A percentile compares a stretch with the other conserved stretches of the same genome.
phyloP scores from a whole-genome alignment of 92 coral and sea anemone species.

The Porites lobata region DNA sequence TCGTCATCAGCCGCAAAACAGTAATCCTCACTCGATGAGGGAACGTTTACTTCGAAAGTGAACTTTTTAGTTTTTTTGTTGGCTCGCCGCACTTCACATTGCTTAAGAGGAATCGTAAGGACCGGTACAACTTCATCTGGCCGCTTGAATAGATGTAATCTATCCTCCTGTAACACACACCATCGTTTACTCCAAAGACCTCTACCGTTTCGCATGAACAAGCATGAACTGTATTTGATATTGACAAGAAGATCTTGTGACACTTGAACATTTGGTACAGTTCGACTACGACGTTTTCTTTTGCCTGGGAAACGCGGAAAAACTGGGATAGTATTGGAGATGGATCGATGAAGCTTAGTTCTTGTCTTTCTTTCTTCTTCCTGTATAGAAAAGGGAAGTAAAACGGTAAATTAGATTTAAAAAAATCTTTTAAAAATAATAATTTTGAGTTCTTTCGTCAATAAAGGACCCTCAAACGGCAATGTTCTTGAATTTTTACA shows the following conservation, averaged over 20 bases:
- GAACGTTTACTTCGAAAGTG: constrained; percentile 81
- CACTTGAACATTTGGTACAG: constrained; percentile 75
- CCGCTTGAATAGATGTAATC: constrained; percentile 73
- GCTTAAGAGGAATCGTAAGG: constrained; percentile 58
- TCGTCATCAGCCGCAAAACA: constrained; percentile 92
- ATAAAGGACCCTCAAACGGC: neutral
- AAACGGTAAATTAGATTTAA: neutral
- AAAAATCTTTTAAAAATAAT: neutral
- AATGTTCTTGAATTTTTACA: neutral
- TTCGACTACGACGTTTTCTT: constrained; percentile 74
- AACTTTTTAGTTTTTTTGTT: constrained; percentile 81
- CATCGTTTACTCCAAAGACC: constrained; percentile 93
- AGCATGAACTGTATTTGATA: constrained; percentile 82
- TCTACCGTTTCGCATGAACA: constrained; percentile 75
- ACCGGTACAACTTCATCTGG: constrained; percentile 76
- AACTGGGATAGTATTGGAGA: constrained; percentile 77
- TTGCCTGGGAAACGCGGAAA: constrained; percentile 39
- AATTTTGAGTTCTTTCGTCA: neutral
- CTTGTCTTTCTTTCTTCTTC: constrained; percentile 58
- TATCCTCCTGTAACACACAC: constrained; percentile 87
- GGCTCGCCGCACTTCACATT: constrained; percentile 78
- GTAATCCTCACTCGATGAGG: constrained; percentile 73
- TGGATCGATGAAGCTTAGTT: constrained; percentile 80
- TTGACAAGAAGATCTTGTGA: constrained; percentile 73
- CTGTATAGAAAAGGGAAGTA: neutral